Evolutionary conservation across 2,888 invertebrate species (phyloP).

Genomic region (Nysson spinosus): DNA sequence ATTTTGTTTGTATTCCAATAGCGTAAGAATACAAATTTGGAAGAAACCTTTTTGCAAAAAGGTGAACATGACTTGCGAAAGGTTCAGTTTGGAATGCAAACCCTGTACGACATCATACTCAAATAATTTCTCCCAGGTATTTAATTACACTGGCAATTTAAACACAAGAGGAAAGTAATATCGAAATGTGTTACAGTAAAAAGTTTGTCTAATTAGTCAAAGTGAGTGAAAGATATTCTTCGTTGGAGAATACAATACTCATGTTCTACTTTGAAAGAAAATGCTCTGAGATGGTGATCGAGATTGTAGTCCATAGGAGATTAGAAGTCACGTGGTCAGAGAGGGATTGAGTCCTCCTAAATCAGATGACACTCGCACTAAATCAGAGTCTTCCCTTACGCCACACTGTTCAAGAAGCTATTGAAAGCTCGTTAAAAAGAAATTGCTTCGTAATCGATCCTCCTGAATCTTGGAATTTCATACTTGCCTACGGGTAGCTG

Average conservation of each 20-base stretch:
- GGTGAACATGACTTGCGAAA: too few species aligned
- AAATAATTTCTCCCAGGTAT: too few species aligned
- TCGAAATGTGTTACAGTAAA: too few species aligned
- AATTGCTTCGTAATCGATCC: constrained; percentile 65
- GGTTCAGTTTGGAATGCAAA: too few species aligned
- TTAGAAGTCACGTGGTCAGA: constrained; percentile 22
- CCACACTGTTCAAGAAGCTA: constrained; percentile 53
- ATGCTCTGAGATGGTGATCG: constrained; percentile 47
- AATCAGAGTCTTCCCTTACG: constrained; percentile 44
- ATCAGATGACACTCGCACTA: constrained; percentile 46
- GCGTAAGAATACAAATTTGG: too few species aligned
- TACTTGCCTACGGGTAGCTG: background rate
- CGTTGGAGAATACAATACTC: constrained; percentile 56
- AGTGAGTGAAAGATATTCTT: constrained; percentile 21
- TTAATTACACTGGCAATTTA: too few species aligned
- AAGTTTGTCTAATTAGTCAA: constrained; percentile 61
- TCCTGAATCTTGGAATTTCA: constrained; percentile 33
- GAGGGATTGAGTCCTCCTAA: constrained; percentile 14
- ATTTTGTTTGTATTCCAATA: too few species aligned
- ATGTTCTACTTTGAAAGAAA: constrained; percentile 7
- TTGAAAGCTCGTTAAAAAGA: constrained; percentile 65
- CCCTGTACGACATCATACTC: too few species aligned
- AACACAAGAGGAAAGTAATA: constrained; percentile 54
- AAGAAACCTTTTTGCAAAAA: too few species aligned
- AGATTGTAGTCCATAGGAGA: constrained; percentile 42